Conservation (phyloP, 2,797 vertebrate species). For the Philypnodon macrostomus region DNA sequence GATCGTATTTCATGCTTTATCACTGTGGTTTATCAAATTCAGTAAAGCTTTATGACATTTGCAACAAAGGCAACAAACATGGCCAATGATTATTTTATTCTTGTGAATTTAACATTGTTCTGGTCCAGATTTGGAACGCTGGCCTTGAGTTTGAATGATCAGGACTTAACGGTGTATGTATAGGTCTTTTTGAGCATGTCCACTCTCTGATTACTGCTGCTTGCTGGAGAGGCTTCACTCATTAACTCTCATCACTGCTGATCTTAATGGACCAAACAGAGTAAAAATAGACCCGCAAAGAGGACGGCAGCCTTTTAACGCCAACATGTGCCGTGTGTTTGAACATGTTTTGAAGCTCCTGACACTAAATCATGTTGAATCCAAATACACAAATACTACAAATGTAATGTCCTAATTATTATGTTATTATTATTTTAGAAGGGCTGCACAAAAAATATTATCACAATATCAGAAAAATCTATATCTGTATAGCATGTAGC, state of each 20-base stretch:
- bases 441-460: too few relatives aligned
- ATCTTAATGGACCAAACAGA: conserved; percentile 75
- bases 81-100: too few relatives aligned
- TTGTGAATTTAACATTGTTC: not conserved
- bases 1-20: too few relatives aligned
- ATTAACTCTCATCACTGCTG: conserved; percentile 75
- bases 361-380: too few relatives aligned
- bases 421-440: too few relatives aligned
- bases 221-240: conserved; percentile 65
- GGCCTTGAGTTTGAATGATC: not conserved
- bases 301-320: conserved; percentile 56
- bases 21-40: too few relatives aligned
- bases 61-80: too few relatives aligned
- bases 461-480: too few relatives aligned
- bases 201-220: conserved; percentile 61
- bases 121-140: not conserved
- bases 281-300: conserved; percentile 64
- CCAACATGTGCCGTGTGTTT: conserved; percentile 5
- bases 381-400: too few relatives aligned
- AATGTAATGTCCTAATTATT: too few relatives aligned
- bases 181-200: conserved; percentile 20
- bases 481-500: too few relatives aligned
- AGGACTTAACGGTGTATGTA: not conserved
- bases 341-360: conserved; percentile 5
- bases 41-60: too few relatives aligned